Percentiles rank a stretch among this genome's conserved stretches.
Evolutionary conservation across 1,140 invertebrate species (phyloP).

Genomic region (Pseudomyrmex pallidus): DNA sequence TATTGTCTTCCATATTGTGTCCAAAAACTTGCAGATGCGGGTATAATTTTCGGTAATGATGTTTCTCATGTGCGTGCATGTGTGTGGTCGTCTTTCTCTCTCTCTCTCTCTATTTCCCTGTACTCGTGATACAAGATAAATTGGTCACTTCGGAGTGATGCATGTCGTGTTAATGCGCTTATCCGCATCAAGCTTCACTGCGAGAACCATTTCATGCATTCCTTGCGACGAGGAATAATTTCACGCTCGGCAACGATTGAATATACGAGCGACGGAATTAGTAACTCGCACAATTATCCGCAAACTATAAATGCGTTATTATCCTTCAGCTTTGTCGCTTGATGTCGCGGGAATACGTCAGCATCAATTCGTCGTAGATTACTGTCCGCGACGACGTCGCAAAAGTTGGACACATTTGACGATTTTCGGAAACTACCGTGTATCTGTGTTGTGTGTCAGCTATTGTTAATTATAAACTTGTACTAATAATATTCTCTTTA

Average conservation of each 20-base stretch:
- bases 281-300: constrained; percentile 36
- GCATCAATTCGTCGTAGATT: constrained; percentile 1
- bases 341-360: neutral
- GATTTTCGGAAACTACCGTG: neutral
- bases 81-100: neutral
- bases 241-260: constrained; percentile 45
- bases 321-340: constrained; percentile 33
- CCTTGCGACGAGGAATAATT: constrained; percentile 44
- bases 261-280: constrained; percentile 2
- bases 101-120: neutral
- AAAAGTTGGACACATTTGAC: constrained; percentile 7
- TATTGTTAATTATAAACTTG: constrained; percentile 23
- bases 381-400: constrained; percentile 7
- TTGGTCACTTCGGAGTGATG: constrained; percentile 9
- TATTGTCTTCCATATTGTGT: neutral
- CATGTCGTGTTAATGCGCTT: constrained; percentile 26
- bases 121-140: constrained; percentile 2
- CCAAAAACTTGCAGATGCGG: neutral
- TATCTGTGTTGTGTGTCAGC: neutral
- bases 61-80: neutral
- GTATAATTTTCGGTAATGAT: neutral
- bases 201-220: constrained; percentile 4
- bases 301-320: constrained; percentile 12
- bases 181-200: constrained; percentile 24
- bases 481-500: neutral